A percentile compares a stretch with the other conserved stretches of the same genome.
Conservation (phyloP, 1,140 invertebrate species). For the Drosophila biarmipes region DNA sequence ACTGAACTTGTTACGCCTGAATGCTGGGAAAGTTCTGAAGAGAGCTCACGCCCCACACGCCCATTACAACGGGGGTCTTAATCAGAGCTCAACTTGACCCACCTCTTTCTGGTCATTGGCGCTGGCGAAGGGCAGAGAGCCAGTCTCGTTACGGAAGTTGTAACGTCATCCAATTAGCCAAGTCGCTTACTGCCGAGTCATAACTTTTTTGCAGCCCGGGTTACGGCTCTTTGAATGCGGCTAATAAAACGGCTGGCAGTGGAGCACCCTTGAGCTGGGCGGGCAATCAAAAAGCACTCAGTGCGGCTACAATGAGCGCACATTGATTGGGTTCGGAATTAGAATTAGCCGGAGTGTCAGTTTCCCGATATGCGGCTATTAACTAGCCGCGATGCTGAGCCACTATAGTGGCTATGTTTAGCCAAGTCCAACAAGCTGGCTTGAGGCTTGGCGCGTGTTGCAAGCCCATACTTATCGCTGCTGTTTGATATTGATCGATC, state of each 20-base stretch:
- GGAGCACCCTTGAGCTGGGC: conserved; percentile 58
- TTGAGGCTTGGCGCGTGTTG: conserved; percentile 42
- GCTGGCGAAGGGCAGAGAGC: conserved; percentile 32
- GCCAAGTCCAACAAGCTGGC: conserved; percentile 49
- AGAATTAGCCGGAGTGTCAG: conserved; percentile 38
- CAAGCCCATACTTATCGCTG: conserved; percentile 39
- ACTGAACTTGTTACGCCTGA: conserved; percentile 22
- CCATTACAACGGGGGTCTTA: background rate
- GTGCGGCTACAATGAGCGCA: conserved; percentile 14
- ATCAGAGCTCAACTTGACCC: conserved; percentile 25
- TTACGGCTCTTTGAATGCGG: conserved; percentile 46
- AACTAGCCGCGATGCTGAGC: conserved; percentile 9
- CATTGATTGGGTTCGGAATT: conserved; percentile 52
- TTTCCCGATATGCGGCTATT: conserved; percentile 25
- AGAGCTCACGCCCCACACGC: background rate
- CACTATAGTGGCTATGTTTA: conserved; percentile 22
- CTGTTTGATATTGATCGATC: conserved; percentile 17
- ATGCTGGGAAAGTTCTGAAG: conserved; percentile 35
- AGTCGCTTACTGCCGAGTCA: conserved; percentile 27
- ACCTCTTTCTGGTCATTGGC: conserved; percentile 34
- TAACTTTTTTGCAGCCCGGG: conserved; percentile 16
- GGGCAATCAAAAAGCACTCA: conserved; percentile 66
- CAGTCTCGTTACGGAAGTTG: conserved; percentile 53
- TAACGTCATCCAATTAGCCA: conserved; percentile 56
- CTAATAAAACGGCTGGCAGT: conserved; percentile 34